Percentiles rank a stretch among this genome's conserved stretches.
phyloP scores from a whole-genome alignment of 2,797 vertebrate genomes.

The Lemur catta region DNA sequence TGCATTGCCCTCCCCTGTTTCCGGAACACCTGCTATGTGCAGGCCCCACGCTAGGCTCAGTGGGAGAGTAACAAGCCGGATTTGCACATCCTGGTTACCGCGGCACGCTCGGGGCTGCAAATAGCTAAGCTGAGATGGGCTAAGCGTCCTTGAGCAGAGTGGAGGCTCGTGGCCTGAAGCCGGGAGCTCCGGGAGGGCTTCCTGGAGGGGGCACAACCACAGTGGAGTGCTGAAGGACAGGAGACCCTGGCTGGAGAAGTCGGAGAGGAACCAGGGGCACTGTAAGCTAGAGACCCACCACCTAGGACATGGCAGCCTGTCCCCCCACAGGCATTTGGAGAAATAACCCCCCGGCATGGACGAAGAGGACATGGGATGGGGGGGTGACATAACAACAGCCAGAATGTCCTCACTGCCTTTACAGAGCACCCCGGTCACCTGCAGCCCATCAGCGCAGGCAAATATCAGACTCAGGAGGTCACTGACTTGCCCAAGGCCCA shows the following conservation, averaged over 20 bases:
- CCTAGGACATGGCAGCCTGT: neutral
- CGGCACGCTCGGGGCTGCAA: neutral
- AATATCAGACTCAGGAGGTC: neutral
- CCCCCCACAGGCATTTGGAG: neutral
- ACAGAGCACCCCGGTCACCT: neutral
- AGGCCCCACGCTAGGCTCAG: neutral
- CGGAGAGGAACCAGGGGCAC: neutral
- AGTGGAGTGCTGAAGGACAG: neutral
- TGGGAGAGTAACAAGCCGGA: neutral
- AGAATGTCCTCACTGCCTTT: neutral
- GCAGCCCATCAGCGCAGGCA: neutral
- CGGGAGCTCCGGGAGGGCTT: neutral
- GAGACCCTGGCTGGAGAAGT: neutral
- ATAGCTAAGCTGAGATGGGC: neutral
- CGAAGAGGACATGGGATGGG: neutral
- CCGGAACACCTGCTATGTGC: neutral
- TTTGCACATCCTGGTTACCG: rapidly evolving
- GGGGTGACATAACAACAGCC: rapidly evolving
- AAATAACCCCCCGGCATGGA: neutral
- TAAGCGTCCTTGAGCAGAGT: neutral
- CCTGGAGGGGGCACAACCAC: neutral
- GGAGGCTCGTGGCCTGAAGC: neutral
- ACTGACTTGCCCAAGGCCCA: too few species aligned
- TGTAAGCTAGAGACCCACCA: neutral
- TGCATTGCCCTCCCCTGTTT: neutral